Base-by-base conservation (phyloP, 2,113 vertebrate genomes). In the Syrmaticus mikado region DNA sequence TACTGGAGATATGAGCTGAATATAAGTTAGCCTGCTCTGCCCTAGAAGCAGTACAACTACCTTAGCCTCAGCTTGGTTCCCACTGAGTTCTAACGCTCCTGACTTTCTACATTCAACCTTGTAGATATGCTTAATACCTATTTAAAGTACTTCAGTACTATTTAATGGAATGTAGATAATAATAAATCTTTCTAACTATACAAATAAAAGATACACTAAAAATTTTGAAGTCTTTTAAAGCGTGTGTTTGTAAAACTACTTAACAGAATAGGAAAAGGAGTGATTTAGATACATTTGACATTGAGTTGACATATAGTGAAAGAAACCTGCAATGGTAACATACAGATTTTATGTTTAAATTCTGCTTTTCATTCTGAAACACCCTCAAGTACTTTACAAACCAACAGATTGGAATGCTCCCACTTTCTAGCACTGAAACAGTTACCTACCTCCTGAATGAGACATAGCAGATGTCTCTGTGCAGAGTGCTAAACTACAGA, bases 161-260 rank as follows among this genome's bases (percentile, higher is more conserved):
- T 80, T 89, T 91, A 79, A 89, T 3, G 3, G 71, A 55, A 76
- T 92, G 41, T 72, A 87, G 74, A 76, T 48, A 24, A 32, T 62
- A 90, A 87, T 76, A 92, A 92, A 89, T 82, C 78, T 87, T 71
- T 90, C 53, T 58, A 92, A 34, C 24, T 79, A 34, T 18, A 36
- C 45, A 92, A 93, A 79, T 71, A 66, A 72, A 75, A 74, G 41
- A 79, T 66, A 72, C 5, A 41, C 15, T 60, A 73, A 36, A 36
- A 30, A 60, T 58, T 87, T 87, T 60, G 74, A 95, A 82, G 50
- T 46, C 41, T 89, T 91, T 89, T 55, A 85, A 91, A 93, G 48
- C 0, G 0, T 34, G 1, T 66, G 53, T 93, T 87, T 91, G 85
- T 85, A 91, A 89, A 95, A 89, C 28, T 68, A 46, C 53, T 77